These are phyloP conservation scores for Clepsis dumicolana DNA, from an alignment of 2,888 invertebrate genomes.

Conservation along the genomic window DNA sequence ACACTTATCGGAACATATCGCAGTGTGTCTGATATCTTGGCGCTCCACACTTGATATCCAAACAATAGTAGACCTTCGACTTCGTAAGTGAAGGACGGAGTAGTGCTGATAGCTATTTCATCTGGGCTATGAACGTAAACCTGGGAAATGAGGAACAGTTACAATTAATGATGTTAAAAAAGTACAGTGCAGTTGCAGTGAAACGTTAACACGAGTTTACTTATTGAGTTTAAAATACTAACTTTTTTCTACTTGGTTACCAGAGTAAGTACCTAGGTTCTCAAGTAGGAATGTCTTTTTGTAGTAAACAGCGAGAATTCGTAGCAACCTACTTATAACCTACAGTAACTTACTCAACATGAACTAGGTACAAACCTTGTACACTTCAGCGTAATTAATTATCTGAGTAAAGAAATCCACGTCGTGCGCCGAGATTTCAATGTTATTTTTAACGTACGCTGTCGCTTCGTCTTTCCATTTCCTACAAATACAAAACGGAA, in stretches of 20 bases:
- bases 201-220: too few species aligned
- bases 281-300: too few species aligned
- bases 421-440: slow-evolving; percentile 75
- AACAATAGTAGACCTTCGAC: slow-evolving; percentile 66
- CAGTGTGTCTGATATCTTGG: slow-evolving; percentile 67
- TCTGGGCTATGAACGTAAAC: slow-evolving; percentile 76
- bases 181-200: too few species aligned
- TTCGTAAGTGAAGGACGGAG: slow-evolving; percentile 62
- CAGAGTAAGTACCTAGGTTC: too few species aligned
- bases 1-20: slow-evolving; percentile 58
- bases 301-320: too few species aligned
- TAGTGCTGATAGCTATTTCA: slow-evolving; percentile 68
- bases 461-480: slow-evolving; percentile 59
- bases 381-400: slow-evolving; percentile 67
- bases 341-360: not conserved
- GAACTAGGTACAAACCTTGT: slow-evolving; percentile 61
- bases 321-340: too few species aligned
- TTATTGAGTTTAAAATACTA: too few species aligned
- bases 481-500: slow-evolving; percentile 56
- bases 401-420: slow-evolving; percentile 73
- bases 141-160: slow-evolving; percentile 51
- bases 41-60: slow-evolving; percentile 72
- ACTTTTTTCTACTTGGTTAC: too few species aligned
- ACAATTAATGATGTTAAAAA: not conserved
- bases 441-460: slow-evolving; percentile 64